Evolutionary conservation across 1,140 invertebrate species (phyloP).

Genomic region (Drosophila varians): DNA sequence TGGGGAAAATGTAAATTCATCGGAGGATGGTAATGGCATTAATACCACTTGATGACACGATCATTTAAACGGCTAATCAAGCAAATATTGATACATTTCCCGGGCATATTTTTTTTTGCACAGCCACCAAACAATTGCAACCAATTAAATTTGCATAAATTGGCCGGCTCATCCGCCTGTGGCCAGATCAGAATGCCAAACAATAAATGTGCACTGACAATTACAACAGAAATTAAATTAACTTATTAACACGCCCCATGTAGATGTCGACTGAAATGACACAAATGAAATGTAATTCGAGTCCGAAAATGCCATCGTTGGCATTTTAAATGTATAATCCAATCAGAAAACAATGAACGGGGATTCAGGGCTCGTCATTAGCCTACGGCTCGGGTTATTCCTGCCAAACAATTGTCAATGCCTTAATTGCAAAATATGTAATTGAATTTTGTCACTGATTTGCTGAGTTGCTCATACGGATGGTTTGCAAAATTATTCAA

Average conservation of each 20-base stretch:
- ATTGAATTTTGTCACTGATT: constrained; percentile 25
- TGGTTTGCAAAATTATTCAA: background rate
- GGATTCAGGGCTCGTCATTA: constrained; percentile 44
- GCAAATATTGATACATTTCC: constrained; percentile 10
- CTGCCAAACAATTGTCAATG: constrained; percentile 56
- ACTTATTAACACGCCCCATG: constrained; percentile 67
- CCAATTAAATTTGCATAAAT: constrained; percentile 81
- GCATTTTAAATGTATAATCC: constrained; percentile 76
- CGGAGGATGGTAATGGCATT: background rate
- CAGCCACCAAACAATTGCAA: constrained; percentile 46
- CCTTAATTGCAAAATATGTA: constrained; percentile 45
- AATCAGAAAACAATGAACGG: constrained; percentile 68
- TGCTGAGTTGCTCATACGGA: constrained; percentile 32
- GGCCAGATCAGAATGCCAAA: constrained; percentile 52
- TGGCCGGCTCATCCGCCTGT: constrained; percentile 24
- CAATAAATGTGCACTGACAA: constrained; percentile 77
- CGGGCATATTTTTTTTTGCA: background rate
- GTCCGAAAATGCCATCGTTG: constrained; percentile 44
- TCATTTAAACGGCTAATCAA: constrained; percentile 24
- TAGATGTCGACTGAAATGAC: constrained; percentile 55
- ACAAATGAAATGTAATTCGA: constrained; percentile 75
- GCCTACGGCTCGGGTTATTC: constrained; percentile 3
- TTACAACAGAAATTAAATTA: constrained; percentile 80
- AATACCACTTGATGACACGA: background rate
- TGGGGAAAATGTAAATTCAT: constrained; percentile 16